phyloP scores from a whole-genome alignment of 2,797 vertebrate genomes.

The Thamnophis elegans region DNA sequence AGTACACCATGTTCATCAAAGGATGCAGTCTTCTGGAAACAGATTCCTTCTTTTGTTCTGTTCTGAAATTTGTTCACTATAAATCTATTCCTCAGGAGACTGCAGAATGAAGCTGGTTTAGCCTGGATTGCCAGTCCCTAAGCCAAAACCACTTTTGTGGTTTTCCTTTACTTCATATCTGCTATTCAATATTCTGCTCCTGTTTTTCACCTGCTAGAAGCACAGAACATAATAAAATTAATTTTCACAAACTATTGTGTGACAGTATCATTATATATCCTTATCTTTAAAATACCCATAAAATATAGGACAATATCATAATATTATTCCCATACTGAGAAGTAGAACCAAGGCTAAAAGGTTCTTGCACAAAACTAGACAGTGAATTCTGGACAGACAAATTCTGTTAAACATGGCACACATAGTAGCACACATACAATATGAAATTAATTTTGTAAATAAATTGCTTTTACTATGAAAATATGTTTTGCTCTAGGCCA shows the following conservation, averaged over 20 bases:
- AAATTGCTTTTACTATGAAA: background rate
- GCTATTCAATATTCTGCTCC: background rate
- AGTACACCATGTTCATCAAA: background rate
- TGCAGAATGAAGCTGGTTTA: background rate
- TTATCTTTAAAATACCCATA: background rate
- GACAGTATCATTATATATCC: background rate
- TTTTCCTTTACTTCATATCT: background rate
- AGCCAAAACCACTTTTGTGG: background rate
- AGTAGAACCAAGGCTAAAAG: background rate
- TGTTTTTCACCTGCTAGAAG: background rate
- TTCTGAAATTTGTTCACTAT: background rate
- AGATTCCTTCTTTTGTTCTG: background rate
- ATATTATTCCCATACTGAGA: background rate
- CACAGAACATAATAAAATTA: background rate
- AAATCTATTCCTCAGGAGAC: background rate
- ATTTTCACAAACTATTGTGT: background rate
- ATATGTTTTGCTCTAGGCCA: background rate
- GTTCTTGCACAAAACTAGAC: background rate
- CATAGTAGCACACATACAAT: background rate
- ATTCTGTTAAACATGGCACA: background rate
- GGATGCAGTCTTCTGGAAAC: background rate
- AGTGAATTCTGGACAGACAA: background rate
- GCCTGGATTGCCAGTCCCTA: background rate
- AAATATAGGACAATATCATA: background rate
- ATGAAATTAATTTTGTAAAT: background rate